Evolutionary conservation across 2,113 vertebrate genomes (phyloP).

Genomic region (Pomatorhinus ruficollis): DNA sequence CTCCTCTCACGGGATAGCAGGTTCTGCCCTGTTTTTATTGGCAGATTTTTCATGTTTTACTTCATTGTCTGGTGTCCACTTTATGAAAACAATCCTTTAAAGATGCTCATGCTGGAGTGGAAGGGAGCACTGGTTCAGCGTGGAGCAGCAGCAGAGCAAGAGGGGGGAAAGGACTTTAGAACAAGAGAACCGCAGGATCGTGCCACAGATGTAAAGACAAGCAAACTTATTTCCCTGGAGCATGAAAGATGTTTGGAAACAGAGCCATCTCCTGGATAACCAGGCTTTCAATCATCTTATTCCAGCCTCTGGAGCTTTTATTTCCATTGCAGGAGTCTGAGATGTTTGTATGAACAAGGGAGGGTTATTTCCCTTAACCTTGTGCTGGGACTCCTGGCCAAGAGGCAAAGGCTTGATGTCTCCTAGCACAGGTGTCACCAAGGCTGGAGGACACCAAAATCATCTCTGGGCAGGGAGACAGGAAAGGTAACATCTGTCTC

Average conservation of each 20-base stretch:
- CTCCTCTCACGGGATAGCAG: not conserved
- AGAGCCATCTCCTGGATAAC: slow-evolving; percentile 62
- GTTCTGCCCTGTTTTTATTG: slow-evolving; percentile 54
- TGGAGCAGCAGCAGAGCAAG: not conserved
- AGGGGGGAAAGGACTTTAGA: not conserved
- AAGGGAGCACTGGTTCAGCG: not conserved
- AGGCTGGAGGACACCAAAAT: not conserved
- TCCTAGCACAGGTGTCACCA: not conserved
- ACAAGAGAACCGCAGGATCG: not conserved
- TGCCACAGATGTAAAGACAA: slow-evolving; percentile 10
- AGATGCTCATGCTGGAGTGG: not conserved
- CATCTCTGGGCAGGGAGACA: not conserved
- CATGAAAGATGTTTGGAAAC: slow-evolving; percentile 55
- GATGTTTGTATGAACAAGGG: not conserved
- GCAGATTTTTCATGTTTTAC: slow-evolving; percentile 29
- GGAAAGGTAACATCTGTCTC: not conserved
- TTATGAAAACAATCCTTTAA: slow-evolving; percentile 70
- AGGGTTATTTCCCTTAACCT: not conserved
- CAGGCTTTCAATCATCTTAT: slow-evolving; percentile 29
- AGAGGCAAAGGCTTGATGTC: not conserved
- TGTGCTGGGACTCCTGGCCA: not conserved
- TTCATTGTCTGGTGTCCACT: slow-evolving; percentile 16
- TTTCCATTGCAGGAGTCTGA: not conserved
- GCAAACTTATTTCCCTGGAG: not conserved
- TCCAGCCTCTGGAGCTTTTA: not conserved